Percentiles rank a stretch among this genome's conserved stretches.
Conservation (phyloP, 2,113 vertebrate genomes). For the Coryphaenoides rupestris region DNA sequence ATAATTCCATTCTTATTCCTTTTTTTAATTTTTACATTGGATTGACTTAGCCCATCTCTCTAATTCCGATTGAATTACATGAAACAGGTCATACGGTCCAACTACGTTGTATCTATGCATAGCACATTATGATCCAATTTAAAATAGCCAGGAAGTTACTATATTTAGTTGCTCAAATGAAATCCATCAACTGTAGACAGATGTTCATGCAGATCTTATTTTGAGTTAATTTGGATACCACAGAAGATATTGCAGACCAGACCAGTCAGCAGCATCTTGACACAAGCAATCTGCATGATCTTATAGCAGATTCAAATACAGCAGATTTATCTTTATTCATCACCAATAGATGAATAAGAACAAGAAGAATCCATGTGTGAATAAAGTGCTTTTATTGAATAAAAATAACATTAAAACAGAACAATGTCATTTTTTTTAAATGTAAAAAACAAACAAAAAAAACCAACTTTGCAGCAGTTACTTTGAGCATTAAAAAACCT, state of each 20-base stretch:
- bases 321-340: no score
- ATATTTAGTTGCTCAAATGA: conserved; percentile 26
- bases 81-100: not conserved
- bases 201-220: no score
- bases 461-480: conserved; percentile 31
- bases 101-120: not conserved
- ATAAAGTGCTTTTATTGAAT: conserved; percentile 82
- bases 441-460: conserved; percentile 41
- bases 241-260: no score
- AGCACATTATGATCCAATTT: not conserved
- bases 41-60: not conserved
- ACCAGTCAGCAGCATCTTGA: not conserved
- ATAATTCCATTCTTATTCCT: no score
- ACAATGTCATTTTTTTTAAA: conserved; percentile 38
- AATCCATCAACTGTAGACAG: not conserved
- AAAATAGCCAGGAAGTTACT: conserved; percentile 10
- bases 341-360: not conserved
- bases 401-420: conserved; percentile 50
- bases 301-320: no score
- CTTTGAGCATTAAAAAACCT: conserved; percentile 36
- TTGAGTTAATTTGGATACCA: no score
- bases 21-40: no score
- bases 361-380: conserved; percentile 44
- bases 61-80: not conserved
- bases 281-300: not conserved